Conservation (phyloP, 1,140 invertebrate species). For the Lepidurus arcticus region DNA sequence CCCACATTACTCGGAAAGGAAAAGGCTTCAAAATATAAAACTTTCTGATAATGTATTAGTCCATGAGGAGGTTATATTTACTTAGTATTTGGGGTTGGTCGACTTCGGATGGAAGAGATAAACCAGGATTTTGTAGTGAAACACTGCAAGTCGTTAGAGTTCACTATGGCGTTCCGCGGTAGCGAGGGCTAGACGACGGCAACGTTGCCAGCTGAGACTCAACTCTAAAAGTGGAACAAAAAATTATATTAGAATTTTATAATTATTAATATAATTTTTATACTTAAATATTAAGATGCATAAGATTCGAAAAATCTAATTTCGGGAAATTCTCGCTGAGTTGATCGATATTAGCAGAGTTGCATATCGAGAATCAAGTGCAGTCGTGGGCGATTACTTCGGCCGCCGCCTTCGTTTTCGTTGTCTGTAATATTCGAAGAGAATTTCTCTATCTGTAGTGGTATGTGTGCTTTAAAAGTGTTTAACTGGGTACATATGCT, state of each 20-base stretch:
- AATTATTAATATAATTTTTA: neutral
- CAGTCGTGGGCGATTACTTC: slow-evolving; percentile 20
- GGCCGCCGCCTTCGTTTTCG: slow-evolving; percentile 14
- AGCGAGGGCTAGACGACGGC: neutral
- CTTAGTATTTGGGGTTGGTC: neutral
- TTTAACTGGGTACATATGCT: neutral
- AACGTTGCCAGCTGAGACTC: neutral
- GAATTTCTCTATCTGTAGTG: slow-evolving; percentile 9
- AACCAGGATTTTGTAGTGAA: slow-evolving; percentile 19
- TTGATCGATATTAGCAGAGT: neutral
- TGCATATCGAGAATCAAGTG: slow-evolving; percentile 13
- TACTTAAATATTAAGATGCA: too few relatives aligned
- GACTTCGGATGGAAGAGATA: neutral
- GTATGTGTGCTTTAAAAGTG: slow-evolving; percentile 14
- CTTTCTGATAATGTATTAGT: neutral
- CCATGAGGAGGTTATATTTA: neutral
- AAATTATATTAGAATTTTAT: neutral
- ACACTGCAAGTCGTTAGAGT: slow-evolving; percentile 60
- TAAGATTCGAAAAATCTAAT: too few relatives aligned
- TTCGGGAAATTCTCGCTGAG: too few relatives aligned
- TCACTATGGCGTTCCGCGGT: slow-evolving; percentile 68
- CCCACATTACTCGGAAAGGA: neutral
- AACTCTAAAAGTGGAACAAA: neutral
- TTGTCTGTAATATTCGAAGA: slow-evolving; percentile 3
- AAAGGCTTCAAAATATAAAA: neutral